These are phyloP conservation scores for Caprella mutica DNA, from an alignment of 2,888 invertebrate species.

Conservation along the genomic window DNA sequence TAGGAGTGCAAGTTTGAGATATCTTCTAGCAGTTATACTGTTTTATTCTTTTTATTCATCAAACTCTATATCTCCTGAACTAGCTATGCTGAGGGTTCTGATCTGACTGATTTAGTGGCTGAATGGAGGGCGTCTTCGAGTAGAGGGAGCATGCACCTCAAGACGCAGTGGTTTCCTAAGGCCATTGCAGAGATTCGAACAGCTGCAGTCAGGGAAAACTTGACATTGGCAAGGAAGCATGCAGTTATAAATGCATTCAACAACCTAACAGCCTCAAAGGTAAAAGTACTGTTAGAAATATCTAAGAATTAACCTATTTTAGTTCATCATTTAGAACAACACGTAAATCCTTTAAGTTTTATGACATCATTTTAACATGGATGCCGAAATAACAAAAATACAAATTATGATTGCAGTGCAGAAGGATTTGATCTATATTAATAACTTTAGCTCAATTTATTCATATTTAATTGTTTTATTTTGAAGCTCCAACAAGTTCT, in stretches of 20 bases:
- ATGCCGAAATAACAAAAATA: no score
- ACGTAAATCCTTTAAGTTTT: no score
- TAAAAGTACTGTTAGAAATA: background rate
- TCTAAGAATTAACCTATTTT: no score
- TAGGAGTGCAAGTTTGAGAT: no score
- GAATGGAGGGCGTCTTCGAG: conserved; percentile 21
- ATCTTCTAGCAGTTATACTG: no score
- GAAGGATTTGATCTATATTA: no score
- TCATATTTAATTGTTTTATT: background rate
- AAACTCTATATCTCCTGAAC: no score
- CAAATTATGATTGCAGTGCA: background rate
- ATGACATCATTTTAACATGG: no score
- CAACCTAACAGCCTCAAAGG: conserved; percentile 31
- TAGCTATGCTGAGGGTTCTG: conserved; percentile 21
- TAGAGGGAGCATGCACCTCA: conserved; percentile 17
- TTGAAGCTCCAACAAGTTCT: conserved; percentile 24
- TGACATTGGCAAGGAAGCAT: conserved; percentile 16
- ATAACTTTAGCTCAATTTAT: background rate
- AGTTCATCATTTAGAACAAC: no score
- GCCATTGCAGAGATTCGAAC: conserved; percentile 22
- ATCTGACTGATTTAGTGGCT: conserved; percentile 22
- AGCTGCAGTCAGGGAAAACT: conserved; percentile 18
- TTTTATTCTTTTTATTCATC: no score
- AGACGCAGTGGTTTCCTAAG: conserved; percentile 21
- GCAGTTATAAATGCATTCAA: conserved; percentile 33